Base-by-base conservation (phyloP, 2,797 vertebrate species). In the Thamnophis elegans region DNA sequence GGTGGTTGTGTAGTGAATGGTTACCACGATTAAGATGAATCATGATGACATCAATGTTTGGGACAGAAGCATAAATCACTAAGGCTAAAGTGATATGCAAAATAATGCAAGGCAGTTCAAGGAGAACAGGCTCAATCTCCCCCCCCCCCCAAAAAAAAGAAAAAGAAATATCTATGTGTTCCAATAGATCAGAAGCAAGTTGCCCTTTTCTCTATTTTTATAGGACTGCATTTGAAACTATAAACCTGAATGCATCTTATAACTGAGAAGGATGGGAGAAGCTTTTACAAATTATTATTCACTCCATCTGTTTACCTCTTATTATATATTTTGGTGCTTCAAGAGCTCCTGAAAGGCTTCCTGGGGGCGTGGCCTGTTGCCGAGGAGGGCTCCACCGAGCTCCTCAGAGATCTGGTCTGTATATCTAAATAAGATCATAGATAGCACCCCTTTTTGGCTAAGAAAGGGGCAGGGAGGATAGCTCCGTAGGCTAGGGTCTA, bases 301-400 rank as follows among this genome's bases (percentile, higher is more conserved):
- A 90, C 73, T 36, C 73, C 65, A 60, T 60, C 47, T 42, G 25
- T 89, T 94, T 82, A 89, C 42, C 87, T 94, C 47, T 32, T 85
- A 47, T 59, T 89, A 26, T 58, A 25, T 93, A 0, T 32, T 90
- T 0, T 56, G 92, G 20, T 36, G 59, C 36, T 4, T 88, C 3
- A 7, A 73, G 51, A 95, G 91, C 53, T 8, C 42, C 5, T 73
- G 5, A 53, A 91, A 94, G 91, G 93, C 62, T 55, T 91, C 53
- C n/a, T n/a, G n/a, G n/a, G n/a, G n/a, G n/a, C n/a, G n/a, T n/a
- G n/a, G n/a, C n/a, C n/a, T n/a, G n/a, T n/a, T n/a, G n/a, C n/a
- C n/a, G n/a, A n/a, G n/a, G n/a, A n/a, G n/a, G n/a, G n/a, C n/a
- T n/a, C n/a, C n/a, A n/a, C n/a, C n/a, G n/a, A n/a, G n/a, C n/a